Percentiles rank a stretch among this genome's conserved stretches.
phyloP scores from a whole-genome alignment of 2,888 invertebrate species.

The Norana najaformis region DNA sequence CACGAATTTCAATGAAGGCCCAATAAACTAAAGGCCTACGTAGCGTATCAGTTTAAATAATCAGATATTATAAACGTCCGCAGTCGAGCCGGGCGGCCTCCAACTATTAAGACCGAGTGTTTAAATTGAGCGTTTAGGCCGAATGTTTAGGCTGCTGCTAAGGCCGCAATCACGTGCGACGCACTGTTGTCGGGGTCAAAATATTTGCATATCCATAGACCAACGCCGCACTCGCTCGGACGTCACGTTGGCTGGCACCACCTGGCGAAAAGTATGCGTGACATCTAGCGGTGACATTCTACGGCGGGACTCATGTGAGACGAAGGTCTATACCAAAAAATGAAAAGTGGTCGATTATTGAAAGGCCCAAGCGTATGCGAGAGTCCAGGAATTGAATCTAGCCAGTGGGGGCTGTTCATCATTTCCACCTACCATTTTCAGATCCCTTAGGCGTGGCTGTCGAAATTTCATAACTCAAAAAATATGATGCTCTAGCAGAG shows the following conservation, averaged over 20 bases:
- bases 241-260: not conserved
- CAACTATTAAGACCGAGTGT: not conserved
- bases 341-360: not conserved
- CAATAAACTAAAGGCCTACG: not conserved
- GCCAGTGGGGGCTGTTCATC: not conserved
- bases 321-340: not conserved
- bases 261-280: constrained; percentile 16
- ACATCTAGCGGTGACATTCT: not conserved
- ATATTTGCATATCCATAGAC: constrained; percentile 9
- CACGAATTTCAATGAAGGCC: constrained; percentile 3
- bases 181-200: not conserved
- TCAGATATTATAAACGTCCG: not conserved
- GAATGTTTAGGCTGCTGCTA: not conserved
- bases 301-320: not conserved
- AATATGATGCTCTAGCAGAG: too few species aligned
- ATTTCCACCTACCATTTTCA: not conserved
- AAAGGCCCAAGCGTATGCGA: too few species aligned
- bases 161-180: not conserved
- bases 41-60: constrained; percentile 7
- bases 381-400: not conserved
- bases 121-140: not conserved
- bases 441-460: not conserved
- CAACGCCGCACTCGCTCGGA: not conserved
- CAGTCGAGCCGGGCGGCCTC: not conserved
- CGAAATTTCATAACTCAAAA: not conserved